These are phyloP conservation scores for Esox masquinongy DNA, from an alignment of 2,797 vertebrate genomes.

Conservation along the genomic window DNA sequence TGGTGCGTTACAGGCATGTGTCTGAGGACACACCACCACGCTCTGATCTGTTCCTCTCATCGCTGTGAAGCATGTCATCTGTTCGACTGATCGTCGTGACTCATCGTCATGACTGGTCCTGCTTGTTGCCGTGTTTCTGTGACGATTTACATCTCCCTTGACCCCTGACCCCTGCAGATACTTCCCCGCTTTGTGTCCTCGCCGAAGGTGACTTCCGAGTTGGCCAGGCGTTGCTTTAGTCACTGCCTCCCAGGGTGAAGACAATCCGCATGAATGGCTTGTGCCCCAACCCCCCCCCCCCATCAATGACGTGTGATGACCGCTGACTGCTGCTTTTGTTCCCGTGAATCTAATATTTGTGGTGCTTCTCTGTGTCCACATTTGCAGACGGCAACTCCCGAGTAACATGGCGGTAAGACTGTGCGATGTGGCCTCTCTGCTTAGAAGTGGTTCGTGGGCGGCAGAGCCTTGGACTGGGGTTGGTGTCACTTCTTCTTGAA, in stretches of 20 bases:
- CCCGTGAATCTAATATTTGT: slow-evolving; percentile 88
- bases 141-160: slow-evolving; percentile 17
- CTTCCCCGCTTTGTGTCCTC: background rate
- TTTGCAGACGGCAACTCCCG: slow-evolving; percentile 98
- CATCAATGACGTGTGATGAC: slow-evolving; percentile 74
- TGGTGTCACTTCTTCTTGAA: slow-evolving; percentile 86
- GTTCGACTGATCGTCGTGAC: slow-evolving; percentile 27
- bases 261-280: slow-evolving; percentile 78
- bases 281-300: slow-evolving; percentile 43
- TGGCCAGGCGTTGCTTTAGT: slow-evolving; percentile 34
- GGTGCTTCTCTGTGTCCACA: slow-evolving; percentile 94
- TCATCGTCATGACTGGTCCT: slow-evolving; percentile 18
- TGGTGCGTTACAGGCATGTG: too few relatives aligned
- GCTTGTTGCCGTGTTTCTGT: slow-evolving; percentile 21
- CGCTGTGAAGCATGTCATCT: slow-evolving; percentile 22
- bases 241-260: slow-evolving; percentile 26
- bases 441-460: slow-evolving; percentile 99
- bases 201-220: slow-evolving; percentile 49
- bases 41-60: background rate
- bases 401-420: slow-evolving; percentile 99
- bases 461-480: slow-evolving; percentile 99
- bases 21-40: too few relatives aligned
- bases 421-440: slow-evolving; percentile 99
- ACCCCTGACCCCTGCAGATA: slow-evolving; percentile 5
- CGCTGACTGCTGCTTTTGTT: slow-evolving; percentile 80